Conservation (phyloP, 2,797 vertebrate genomes). For the Falco rusticolus region DNA sequence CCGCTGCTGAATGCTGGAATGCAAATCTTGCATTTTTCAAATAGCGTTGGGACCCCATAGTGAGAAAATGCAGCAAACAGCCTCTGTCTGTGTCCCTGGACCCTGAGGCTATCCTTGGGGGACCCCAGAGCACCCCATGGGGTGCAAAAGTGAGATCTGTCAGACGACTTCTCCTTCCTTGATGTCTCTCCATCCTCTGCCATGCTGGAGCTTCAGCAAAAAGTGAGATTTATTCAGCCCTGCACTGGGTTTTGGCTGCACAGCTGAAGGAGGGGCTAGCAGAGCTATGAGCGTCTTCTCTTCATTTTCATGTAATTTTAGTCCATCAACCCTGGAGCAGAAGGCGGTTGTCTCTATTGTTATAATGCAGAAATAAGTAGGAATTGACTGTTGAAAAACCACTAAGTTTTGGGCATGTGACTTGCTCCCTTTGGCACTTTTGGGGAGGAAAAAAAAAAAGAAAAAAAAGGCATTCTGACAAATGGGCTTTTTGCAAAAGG, state of each 20-base stretch:
- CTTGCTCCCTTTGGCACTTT: background rate
- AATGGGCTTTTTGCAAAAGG: slow-evolving; percentile 36
- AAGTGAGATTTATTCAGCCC: background rate
- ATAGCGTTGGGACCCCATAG: background rate
- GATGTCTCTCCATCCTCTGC: background rate
- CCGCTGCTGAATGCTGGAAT: slow-evolving; percentile 10
- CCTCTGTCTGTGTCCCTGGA: background rate
- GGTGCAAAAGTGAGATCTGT: background rate
- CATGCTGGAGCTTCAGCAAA: background rate
- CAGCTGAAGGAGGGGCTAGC: background rate
- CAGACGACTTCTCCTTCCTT: background rate
- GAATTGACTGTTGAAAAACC: background rate
- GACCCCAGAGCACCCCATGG: background rate
- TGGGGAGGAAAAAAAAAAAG: too few species aligned
- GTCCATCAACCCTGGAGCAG: background rate
- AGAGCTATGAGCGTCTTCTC: background rate
- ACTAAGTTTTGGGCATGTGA: background rate
- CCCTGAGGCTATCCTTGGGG: background rate
- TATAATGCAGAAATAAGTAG: background rate
- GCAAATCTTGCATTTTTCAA: slow-evolving; percentile 45
- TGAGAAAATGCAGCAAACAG: background rate
- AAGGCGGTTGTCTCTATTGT: background rate
- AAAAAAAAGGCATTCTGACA: background rate
- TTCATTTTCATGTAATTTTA: background rate
- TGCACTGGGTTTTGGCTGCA: background rate